phyloP scores from a whole-genome alignment of 1,140 invertebrate genomes.

The Heterodera schachtii region DNA sequence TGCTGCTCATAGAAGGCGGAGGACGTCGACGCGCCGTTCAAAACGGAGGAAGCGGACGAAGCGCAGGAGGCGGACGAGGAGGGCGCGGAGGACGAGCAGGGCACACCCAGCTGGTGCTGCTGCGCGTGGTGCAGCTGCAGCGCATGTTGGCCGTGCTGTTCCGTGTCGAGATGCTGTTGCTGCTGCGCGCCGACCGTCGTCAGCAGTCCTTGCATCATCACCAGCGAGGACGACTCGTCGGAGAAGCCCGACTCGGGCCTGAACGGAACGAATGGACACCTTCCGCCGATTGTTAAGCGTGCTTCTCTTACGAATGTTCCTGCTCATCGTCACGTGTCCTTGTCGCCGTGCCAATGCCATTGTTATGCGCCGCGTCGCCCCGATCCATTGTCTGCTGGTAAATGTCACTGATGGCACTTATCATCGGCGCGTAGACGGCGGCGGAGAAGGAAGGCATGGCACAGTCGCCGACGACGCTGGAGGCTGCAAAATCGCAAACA shows the following conservation, averaged over 20 bases:
- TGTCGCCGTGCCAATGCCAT: neutral
- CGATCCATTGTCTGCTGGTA: neutral
- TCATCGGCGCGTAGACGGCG: neutral
- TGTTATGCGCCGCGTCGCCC: too few species aligned
- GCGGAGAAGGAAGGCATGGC: neutral
- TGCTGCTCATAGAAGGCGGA: neutral
- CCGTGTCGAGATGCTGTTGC: neutral
- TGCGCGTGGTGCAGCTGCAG: neutral
- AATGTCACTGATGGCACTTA: neutral
- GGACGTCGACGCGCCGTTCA: neutral
- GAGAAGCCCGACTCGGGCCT: conserved; percentile 8
- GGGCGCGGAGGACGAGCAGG: neutral
- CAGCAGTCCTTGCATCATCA: conserved; percentile 1
- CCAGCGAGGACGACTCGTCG: conserved; percentile 8
- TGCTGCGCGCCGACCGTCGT: neutral
- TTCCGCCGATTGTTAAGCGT: neutral
- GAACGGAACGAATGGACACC: neutral
- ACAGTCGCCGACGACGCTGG: neutral
- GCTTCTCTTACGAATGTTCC: neutral
- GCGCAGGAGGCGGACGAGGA: neutral
- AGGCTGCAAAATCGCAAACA: neutral
- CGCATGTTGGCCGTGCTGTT: neutral
- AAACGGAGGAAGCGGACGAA: neutral
- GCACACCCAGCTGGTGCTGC: neutral
- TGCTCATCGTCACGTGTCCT: neutral